These are phyloP conservation scores for Acleris laterana DNA, from an alignment of 2,888 invertebrate species.

Conservation along the genomic window DNA sequence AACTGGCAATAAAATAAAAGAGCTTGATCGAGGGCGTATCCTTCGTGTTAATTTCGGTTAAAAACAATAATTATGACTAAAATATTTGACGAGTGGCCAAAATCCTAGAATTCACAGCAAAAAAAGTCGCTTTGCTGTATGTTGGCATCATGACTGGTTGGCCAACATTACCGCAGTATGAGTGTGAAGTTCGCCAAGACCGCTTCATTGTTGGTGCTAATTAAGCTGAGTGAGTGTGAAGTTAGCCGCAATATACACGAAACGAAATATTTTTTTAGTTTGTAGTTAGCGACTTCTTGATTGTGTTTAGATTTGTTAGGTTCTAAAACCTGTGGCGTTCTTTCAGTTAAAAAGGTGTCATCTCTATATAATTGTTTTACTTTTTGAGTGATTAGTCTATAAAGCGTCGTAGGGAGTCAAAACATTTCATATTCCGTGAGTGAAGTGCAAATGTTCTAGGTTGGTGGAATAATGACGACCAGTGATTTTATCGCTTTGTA, in stretches of 20 bases:
- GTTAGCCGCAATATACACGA: slow-evolving; percentile 27
- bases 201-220: slow-evolving; percentile 25
- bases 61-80: too few relatives aligned
- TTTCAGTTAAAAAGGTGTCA: slow-evolving; percentile 43
- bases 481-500: slow-evolving; percentile 78
- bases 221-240: slow-evolving; percentile 24
- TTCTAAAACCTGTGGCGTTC: slow-evolving; percentile 46
- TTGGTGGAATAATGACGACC: slow-evolving; percentile 72
- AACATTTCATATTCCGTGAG: slow-evolving; percentile 67
- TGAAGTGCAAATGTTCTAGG: slow-evolving; percentile 72
- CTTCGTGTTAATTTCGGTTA: too few relatives aligned
- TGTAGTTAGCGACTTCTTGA: slow-evolving; percentile 33
- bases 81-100: not conserved
- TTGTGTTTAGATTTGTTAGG: slow-evolving; percentile 53
- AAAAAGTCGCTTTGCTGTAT: not conserved
- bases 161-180: slow-evolving; percentile 18
- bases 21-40: too few relatives aligned
- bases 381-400: slow-evolving; percentile 44
- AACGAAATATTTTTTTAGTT: slow-evolving; percentile 38
- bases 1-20: too few relatives aligned
- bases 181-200: slow-evolving; percentile 26
- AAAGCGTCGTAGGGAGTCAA: slow-evolving; percentile 37
- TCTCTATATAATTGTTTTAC: slow-evolving; percentile 43
- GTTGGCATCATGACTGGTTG: slow-evolving; percentile 11
- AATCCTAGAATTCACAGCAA: slow-evolving; percentile 9